phyloP scores from a whole-genome alignment of 2,113 vertebrate species.

The Periophthalmus modestus region DNA sequence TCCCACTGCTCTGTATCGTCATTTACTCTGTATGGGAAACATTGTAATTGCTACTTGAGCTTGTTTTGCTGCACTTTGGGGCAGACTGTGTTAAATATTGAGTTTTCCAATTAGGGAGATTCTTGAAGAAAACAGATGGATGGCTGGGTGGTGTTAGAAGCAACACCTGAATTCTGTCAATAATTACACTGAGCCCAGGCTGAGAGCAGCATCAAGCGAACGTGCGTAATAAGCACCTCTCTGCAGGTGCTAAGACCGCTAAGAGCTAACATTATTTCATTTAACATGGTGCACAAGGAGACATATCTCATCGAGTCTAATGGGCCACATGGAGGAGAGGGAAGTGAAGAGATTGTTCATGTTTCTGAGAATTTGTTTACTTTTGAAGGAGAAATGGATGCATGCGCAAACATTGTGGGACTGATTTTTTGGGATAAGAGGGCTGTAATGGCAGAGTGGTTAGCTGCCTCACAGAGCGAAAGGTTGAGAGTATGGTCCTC shows the following conservation, averaged over 20 bases:
- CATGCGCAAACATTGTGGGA: neutral
- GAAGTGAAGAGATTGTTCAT: neutral
- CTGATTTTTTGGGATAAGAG: neutral
- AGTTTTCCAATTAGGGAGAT: constrained; percentile 51
- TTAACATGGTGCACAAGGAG: constrained; percentile 7
- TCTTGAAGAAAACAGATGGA: constrained; percentile 63
- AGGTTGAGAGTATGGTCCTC: neutral
- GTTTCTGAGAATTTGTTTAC: constrained; percentile 14
- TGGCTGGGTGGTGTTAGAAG: constrained; percentile 50
- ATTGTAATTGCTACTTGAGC: neutral
- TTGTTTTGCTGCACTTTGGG: constrained; percentile 22
- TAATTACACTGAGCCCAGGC: constrained; percentile 42
- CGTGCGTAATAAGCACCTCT: constrained; percentile 48
- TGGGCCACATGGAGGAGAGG: constrained; percentile 9
- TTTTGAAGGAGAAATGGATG: neutral
- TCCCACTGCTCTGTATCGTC: neutral
- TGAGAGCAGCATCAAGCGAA: constrained; percentile 43
- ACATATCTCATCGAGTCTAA: constrained; percentile 3
- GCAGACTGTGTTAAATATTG: constrained; percentile 51
- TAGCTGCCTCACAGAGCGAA: neutral
- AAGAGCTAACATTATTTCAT: constrained; percentile 13
- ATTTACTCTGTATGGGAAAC: constrained; percentile 1
- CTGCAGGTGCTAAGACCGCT: constrained; percentile 11
- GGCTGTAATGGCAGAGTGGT: neutral
- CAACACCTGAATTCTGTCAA: constrained; percentile 67